Base-by-base conservation (phyloP, 2,113 vertebrate species). In the Otis tarda region DNA sequence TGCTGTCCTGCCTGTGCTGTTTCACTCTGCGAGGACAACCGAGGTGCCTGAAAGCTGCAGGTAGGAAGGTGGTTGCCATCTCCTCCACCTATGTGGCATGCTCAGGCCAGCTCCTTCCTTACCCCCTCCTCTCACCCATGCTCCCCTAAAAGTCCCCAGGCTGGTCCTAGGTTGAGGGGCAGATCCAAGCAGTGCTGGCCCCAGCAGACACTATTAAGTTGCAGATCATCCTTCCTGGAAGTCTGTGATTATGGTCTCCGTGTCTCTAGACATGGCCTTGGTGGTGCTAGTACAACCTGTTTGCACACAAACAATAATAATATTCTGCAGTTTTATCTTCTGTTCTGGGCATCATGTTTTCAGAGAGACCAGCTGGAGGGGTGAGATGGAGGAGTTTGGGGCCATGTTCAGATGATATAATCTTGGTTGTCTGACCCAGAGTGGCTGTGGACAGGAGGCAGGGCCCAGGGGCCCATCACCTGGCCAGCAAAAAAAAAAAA, bases 1-100 rank as follows among this genome's bases (percentile, higher is more conserved):
- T 1, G 3, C 27, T 0, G 0, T 47, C 49, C 52, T 37, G 21
- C 61, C 35, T 9, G 70, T 0, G 1, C 45, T 60, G 37, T 8
- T 70, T 9, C 45, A 69, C 65, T 31, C 59, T 10, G 30, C 3
- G 0, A 9, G 50, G 56, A 64, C 37, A 49, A 31, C 18, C 0
- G 1, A 37, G 47, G 27, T 82, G 31, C 25, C n/a, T 2, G 2
- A 37, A 31, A 55, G 30, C 23, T 20, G n/a, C 28, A 20, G 67
- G 37, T n/a, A n/a, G 37, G 53, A 61, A 28, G 35, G 73, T 2
- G 3, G 15, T 4, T 87, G 28, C 37, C 31, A 18, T 6, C 43
- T 39, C 15, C 21, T 25, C 19, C 21, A 19, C 49, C 22, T 17
- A 10, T 3, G 8, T 9, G 59, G 8, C 0, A 3, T 21, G 24